Evolutionary conservation across 2,888 invertebrate genomes (phyloP), one percentile per base, ranked within the genome.

Genomic region (Andrena camellia): DNA sequence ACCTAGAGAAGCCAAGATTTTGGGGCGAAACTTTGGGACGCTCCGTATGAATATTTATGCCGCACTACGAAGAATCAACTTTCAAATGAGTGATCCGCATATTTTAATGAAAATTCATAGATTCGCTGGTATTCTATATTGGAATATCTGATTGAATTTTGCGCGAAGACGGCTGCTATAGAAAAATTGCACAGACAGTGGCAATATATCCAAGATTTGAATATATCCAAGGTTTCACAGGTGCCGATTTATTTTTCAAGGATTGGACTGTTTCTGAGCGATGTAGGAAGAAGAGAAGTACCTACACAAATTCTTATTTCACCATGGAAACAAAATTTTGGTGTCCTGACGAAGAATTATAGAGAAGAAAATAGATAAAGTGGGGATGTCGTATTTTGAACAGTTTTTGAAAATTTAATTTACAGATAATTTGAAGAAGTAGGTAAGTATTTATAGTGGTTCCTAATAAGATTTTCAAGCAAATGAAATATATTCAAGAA

Each of bases 1-100:
- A 20, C 29, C 33, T 35, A 23, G 3, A n/a, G n/a, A 33, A 29
- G 17, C n/a, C 33, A 54, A 79, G 67, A 79, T 57, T 78, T 87
- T 83, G 77, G 20, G 31, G 20, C n/a, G 70, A 76, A 70, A 54
- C 23, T 60, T 62, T 23, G 20, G n/a, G 48, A 42, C n/a, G 29
- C 42, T 6, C n/a, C 8, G 26, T 64, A 81, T 81, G 81, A 81
- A 81, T 81, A 81, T 81, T 81, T 70, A 81, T 81, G 59, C 17
- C 42, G 42, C 52, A 31, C 50, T 0, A 1, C 54, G 60, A 70
- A 52, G 66, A 78, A 74, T 81, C 59, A 69, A 81, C 82, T 70
- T 73, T 81, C 81, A 81, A 74, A 81, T 60, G 73, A 81, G 60
- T 26, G 68, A 42, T 6, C 33, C 31, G 52, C 50, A 20, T 23